Percentiles rank a stretch among this genome's conserved stretches.
Evolutionary conservation across 2,888 invertebrate genomes (phyloP).

Genomic region (Panopea generosa): DNA sequence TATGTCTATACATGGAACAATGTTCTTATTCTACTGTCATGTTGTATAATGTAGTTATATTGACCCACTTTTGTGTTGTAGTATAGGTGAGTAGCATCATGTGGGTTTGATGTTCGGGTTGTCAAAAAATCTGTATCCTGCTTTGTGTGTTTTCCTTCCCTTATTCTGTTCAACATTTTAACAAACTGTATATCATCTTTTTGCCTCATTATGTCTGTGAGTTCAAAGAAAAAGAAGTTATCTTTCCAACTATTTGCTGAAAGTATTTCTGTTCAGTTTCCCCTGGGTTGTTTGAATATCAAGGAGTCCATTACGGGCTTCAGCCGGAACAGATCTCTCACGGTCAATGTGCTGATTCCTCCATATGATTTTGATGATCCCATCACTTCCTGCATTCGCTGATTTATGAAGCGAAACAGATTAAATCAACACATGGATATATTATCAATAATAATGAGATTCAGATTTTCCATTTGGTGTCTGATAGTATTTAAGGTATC

Average conservation of each 20-base stretch:
- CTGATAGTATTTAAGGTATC: conserved; percentile 24
- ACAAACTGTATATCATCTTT: conserved; percentile 43
- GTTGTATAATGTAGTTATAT: background rate
- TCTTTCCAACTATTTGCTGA: conserved; percentile 37
- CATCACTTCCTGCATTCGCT: background rate
- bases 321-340: too few species aligned
- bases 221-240: conserved; percentile 27
- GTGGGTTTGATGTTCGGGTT: too few species aligned
- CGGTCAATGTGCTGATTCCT: background rate
- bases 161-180: conserved; percentile 15
- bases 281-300: too few species aligned
- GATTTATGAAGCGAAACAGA: background rate
- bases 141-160: background rate
- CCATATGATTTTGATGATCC: background rate
- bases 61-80: too few species aligned
- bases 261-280: too few species aligned
- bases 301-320: conserved; percentile 21
- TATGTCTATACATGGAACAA: too few species aligned
- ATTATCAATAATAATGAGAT: conserved; percentile 62
- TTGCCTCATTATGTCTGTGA: conserved; percentile 50
- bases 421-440: conserved; percentile 65
- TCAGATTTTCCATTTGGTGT: conserved; percentile 25
- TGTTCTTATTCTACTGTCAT: conserved; percentile 34
- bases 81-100: too few species aligned
- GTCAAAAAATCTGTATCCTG: too few species aligned